Percentiles rank a stretch among this genome's conserved stretches.
phyloP scores from a whole-genome alignment of 2,888 invertebrate genomes.

The Vesta saturnalis region DNA sequence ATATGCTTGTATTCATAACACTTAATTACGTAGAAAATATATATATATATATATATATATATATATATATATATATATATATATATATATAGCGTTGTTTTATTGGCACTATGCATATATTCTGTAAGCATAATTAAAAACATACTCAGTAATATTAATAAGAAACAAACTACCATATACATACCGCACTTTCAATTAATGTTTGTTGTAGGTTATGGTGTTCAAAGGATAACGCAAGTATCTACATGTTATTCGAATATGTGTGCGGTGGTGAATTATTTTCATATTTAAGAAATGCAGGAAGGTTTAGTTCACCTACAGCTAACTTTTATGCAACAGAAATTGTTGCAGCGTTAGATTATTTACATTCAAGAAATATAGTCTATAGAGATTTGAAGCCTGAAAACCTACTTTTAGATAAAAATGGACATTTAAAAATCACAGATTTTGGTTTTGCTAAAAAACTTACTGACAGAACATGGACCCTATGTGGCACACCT shows the following conservation, averaged over 20 bases:
- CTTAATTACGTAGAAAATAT: no score
- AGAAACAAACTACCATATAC: no score
- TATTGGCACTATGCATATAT: no score
- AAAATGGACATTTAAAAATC: constrained; percentile 94
- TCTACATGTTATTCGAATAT: constrained; percentile 98
- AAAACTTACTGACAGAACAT: constrained; percentile 91
- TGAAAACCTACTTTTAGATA: constrained; percentile 92
- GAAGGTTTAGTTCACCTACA: constrained; percentile 86
- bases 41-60: no score
- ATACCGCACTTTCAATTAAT: no score
- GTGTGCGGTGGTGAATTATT: constrained; percentile 97
- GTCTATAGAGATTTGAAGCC: constrained; percentile 93
- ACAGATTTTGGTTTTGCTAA: constrained; percentile 99
- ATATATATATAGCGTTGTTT: no score
- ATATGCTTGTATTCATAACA: no score
- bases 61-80: no score
- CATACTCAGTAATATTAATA: no score
- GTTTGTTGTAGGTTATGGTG: constrained; percentile 82
- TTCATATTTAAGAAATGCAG: constrained; percentile 92
- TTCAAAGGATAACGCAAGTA: constrained; percentile 87
- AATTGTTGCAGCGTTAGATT: constrained; percentile 93
- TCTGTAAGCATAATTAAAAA: no score
- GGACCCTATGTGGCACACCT: constrained; percentile 97
- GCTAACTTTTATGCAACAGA: constrained; percentile 95
- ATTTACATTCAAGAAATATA: constrained; percentile 88